Evolutionary conservation across 2,797 vertebrate species (phyloP).

Genomic region (Psittacula derbiana): DNA sequence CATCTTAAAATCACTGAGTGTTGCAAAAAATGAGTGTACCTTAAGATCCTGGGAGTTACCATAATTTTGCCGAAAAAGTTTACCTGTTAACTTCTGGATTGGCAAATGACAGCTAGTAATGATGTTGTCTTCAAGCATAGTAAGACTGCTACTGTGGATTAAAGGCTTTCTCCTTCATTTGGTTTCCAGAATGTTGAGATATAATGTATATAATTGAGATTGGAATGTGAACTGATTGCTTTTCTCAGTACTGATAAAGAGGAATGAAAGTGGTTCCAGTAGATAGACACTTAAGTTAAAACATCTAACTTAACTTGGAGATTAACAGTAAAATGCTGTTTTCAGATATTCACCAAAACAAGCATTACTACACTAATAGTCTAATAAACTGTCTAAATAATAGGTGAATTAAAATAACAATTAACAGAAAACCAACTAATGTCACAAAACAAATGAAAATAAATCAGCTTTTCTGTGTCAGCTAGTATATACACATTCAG

Average conservation of each 20-base stretch:
- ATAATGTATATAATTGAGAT: neutral
- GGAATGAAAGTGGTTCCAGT: neutral
- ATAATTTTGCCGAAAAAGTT: neutral
- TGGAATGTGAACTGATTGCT: neutral
- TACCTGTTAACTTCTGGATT: neutral
- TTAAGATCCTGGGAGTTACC: neutral
- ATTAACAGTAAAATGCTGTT: neutral
- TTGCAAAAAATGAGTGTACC: neutral
- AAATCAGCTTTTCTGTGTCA: neutral
- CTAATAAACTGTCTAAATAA: neutral
- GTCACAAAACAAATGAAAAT: neutral
- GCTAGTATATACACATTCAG: neutral
- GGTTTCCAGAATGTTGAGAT: neutral
- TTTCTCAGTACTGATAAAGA: neutral
- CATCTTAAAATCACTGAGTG: neutral
- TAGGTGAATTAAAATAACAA: neutral
- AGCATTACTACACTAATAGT: neutral
- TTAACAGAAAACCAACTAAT: neutral
- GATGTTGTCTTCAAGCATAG: neutral
- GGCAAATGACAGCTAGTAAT: neutral
- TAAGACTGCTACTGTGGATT: neutral
- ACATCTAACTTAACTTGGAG: neutral
- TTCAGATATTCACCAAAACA: neutral
- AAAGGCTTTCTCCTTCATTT: neutral
- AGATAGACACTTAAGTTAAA: neutral